Conservation (phyloP, 2,888 invertebrate species). For the Adineta ricciae region DNA sequence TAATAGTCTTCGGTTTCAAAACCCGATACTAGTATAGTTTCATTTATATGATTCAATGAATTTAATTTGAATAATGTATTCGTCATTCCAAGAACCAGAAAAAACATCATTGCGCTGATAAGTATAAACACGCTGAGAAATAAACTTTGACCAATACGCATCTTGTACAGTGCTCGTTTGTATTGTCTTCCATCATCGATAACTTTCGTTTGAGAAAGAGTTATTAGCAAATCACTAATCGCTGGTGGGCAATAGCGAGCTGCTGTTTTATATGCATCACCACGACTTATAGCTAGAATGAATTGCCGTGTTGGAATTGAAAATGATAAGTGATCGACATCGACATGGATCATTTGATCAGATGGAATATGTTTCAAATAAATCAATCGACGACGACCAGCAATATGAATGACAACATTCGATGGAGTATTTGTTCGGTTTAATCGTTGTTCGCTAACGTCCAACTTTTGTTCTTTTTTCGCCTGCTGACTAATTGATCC, state of each 20-base stretch:
- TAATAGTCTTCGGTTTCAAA: background rate
- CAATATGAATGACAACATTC: background rate
- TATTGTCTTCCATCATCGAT: background rate
- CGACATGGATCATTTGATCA: background rate
- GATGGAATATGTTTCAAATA: slow-evolving; percentile 8
- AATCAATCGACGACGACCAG: background rate
- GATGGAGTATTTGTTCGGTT: background rate
- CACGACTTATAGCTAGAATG: background rate
- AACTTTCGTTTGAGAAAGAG: background rate
- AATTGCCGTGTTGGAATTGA: slow-evolving; percentile 3
- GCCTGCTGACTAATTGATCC: background rate
- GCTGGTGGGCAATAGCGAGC: background rate
- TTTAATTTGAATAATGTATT: background rate
- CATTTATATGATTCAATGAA: background rate
- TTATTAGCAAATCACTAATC: background rate
- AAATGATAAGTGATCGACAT: background rate
- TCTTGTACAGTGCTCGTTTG: background rate
- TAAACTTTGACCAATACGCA: background rate
- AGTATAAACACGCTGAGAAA: background rate
- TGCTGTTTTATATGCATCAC: background rate
- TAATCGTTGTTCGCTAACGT: background rate
- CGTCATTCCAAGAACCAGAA: background rate
- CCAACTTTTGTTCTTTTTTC: background rate
- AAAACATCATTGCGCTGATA: background rate
- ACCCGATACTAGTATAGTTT: background rate